These are phyloP conservation scores for Pristionchus mayeri DNA, from an alignment of 2,888 invertebrate genomes.

Conservation along the genomic window DNA sequence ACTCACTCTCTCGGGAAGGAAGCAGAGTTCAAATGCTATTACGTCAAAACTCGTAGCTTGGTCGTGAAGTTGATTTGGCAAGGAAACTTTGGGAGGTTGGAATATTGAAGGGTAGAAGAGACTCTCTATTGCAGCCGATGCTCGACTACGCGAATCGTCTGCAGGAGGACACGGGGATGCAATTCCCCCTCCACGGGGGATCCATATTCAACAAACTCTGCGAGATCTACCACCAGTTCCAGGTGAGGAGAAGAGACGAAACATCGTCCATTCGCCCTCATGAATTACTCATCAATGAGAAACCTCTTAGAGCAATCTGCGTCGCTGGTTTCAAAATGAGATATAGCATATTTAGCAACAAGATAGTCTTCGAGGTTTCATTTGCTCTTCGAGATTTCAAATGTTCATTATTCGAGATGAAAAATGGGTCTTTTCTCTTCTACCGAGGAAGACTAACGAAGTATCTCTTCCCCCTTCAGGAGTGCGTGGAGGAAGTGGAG, in stretches of 20 bases:
- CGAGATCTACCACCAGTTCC: slow-evolving; percentile 68
- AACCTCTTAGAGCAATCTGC: too few species aligned
- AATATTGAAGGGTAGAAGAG: neutral
- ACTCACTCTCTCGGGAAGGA: neutral
- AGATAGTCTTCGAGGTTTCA: neutral
- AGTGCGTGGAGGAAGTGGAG: slow-evolving; percentile 62
- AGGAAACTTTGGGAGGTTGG: too few species aligned
- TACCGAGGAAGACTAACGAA: too few species aligned
- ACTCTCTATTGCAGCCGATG: slow-evolving; percentile 66
- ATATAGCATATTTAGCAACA: too few species aligned
- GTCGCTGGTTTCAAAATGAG: too few species aligned
- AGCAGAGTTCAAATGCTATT: neutral
- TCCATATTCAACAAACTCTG: slow-evolving; percentile 72
- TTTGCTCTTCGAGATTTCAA: neutral
- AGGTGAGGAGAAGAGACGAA: slow-evolving; percentile 52
- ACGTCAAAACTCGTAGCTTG: neutral
- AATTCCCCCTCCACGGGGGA: slow-evolving; percentile 71
- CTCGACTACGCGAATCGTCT: slow-evolving; percentile 69
- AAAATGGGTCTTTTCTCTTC: too few species aligned
- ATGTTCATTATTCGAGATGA: too few species aligned
- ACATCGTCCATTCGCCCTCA: neutral
- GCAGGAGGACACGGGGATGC: slow-evolving; percentile 70
- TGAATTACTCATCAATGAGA: neutral
- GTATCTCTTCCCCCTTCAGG: too few species aligned
- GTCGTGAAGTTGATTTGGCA: neutral